Evolutionary conservation across 1,140 invertebrate genomes (phyloP), one percentile per base, ranked within the genome.

Genomic region (Musca domestica): DNA sequence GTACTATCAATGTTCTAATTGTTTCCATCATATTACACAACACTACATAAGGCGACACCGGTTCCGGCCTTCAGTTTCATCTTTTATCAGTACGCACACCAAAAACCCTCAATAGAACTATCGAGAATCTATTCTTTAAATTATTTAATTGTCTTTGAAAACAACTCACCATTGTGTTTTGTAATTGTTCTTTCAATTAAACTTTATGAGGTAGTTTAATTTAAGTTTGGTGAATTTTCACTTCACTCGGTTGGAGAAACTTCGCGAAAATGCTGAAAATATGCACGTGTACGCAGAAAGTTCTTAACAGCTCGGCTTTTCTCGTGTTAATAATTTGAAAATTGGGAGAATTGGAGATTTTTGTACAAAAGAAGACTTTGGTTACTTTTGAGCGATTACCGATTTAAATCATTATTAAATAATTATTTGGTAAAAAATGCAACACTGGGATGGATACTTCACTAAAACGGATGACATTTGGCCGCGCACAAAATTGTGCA

Each of bases 21-120:
- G 56, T 61, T 61, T 61, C 56, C 41, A 61, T 41, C n/a, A n/a
- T 49, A 65, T 65, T 65, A 65, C 64, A 65, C 64, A 65, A 65
- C 64, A 65, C 46, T n/a, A 30, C 34, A 17, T 46, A 23, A 20
- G 17, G n/a, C n/a, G n/a, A 34, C 34, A 23, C 64, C 46, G 46
- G 64, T 20, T 20, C 10, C 64, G 10, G n/a, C 23, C n/a, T 20
- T 34, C 15, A 20, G 9, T 64, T 46, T 46, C 46, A 41, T 41
- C 34, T 41, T 41, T 51, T 48, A 65, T 49, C 41, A 65, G 7
- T 49, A 9, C 34, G 22, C 64, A 51, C 19, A n/a, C n/a, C n/a
- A n/a, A n/a, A n/a, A n/a, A n/a, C n/a, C n/a, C n/a, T n/a, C n/a
- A n/a, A 65, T 49, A 48, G 64, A 65, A 65, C 12, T 46, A 65